These are phyloP conservation scores for Ginglymostoma cirratum DNA, from an alignment of 2,113 vertebrate genomes.

Conservation along the genomic window DNA sequence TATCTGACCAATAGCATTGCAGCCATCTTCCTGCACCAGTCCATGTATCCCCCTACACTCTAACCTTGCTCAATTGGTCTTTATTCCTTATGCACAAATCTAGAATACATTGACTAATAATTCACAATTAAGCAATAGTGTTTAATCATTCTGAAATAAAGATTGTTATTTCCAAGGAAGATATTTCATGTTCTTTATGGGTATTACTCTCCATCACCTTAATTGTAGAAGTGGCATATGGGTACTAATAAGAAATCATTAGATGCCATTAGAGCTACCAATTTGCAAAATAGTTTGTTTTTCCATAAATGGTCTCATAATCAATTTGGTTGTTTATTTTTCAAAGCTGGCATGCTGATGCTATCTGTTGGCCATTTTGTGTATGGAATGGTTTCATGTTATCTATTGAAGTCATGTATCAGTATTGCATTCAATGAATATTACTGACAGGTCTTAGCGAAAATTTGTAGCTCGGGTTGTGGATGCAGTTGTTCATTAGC, in stretches of 20 bases:
- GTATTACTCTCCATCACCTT: not conserved
- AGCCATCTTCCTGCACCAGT: not conserved
- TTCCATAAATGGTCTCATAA: not conserved
- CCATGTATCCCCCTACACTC: not conserved
- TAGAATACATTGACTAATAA: not conserved
- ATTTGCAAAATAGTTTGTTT: not conserved
- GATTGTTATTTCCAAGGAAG: not conserved
- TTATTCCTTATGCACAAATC: not conserved
- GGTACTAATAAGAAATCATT: not conserved
- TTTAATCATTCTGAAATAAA: not conserved
- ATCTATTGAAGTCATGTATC: not conserved
- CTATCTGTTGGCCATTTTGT: not conserved
- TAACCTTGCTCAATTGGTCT: not conserved
- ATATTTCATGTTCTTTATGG: not conserved
- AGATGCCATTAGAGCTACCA: not conserved
- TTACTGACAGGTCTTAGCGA: too few species aligned
- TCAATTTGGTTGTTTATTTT: not conserved
- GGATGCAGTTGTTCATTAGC: too few species aligned
- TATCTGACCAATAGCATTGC: not conserved
- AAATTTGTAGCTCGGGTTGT: too few species aligned
- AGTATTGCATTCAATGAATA: not conserved
- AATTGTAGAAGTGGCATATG: not conserved
- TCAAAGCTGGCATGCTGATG: not conserved
- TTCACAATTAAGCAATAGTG: not conserved
- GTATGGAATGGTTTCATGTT: not conserved